Base-by-base conservation (phyloP, 2,888 invertebrate species). In the Palloptera scutellata region DNA sequence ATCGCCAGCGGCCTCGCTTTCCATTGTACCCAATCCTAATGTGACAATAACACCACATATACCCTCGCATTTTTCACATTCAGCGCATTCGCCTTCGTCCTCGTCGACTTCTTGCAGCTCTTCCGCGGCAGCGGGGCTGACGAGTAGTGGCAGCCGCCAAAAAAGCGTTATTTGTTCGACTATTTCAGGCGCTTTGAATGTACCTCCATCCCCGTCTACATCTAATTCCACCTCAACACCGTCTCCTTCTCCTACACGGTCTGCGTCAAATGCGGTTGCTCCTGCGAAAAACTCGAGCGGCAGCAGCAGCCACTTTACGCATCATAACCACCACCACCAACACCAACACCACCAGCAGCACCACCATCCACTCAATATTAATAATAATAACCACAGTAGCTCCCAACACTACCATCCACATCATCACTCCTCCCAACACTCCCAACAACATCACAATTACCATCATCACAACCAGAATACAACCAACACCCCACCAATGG, bases 81-180 rank as follows among this genome's bases (percentile, higher is more conserved):
- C 66, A 1, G 65, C 72, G 1, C 73, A 73, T 15, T 71, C 74
- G 17, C 72, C 74, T 42, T 70, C 71, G 11, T 54, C 67, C 41
- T 57, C 54, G 53, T 59, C 71, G 59, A 43, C 70, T 53, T 54
- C 72, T 53, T 55, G 55, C 73, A 45, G 58, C 70, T 30, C 30
- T 52, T 69, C 74, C 40, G 67, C 72, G 42, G 53, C 66, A 1
- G 68, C 67, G 43, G 70, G 67, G 51, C 6, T 30, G 30, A 73
- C 68, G 59, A 68, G 61, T 48, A 66, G 71, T 52, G 72, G 70
- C 65, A 68, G 61, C n/a, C 76, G 84, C 3, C 82, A 84, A 66
- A 84, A 83, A 75, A 84, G 84, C 72, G 84, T 84, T 4, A 84
- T 84, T 64, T 84, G 84, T 70, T 84, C 84, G 5, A 83, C 83